phyloP scores from a whole-genome alignment of 1,140 invertebrate species.

The Solenopsis invicta region DNA sequence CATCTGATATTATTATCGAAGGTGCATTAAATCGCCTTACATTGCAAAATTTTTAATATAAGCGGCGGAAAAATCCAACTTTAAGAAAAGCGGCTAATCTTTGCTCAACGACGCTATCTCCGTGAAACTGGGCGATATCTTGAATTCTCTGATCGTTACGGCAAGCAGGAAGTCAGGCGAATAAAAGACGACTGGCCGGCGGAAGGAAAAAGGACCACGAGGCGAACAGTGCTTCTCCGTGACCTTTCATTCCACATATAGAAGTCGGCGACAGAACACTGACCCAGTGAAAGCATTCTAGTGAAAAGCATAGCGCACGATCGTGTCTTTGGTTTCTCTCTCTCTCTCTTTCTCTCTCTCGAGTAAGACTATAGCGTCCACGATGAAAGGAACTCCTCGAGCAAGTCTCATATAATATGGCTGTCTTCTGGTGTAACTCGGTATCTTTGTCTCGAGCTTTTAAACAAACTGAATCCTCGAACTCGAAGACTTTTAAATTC shows the following conservation, averaged over 20 bases:
- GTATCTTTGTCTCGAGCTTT: neutral
- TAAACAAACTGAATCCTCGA: conserved; percentile 6
- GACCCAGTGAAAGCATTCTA: conserved; percentile 23
- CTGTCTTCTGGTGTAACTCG: neutral
- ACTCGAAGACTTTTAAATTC: neutral
- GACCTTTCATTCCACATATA: conserved; percentile 44
- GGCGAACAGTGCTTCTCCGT: conserved; percentile 17
- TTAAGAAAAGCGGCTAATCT: neutral
- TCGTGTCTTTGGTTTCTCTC: conserved; percentile 36
- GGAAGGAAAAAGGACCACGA: conserved; percentile 3
- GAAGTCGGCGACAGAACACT: conserved; percentile 37
- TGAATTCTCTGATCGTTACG: neutral
- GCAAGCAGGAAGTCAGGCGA: conserved; percentile 20
- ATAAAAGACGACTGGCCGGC: conserved; percentile 17
- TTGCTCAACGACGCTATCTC: neutral
- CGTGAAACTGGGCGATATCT: neutral
- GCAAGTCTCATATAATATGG: conserved; percentile 5
- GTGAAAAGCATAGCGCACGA: conserved; percentile 27
- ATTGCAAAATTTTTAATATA: neutral
- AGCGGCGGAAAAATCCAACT: neutral
- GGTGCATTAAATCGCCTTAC: neutral
- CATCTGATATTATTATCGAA: neutral
- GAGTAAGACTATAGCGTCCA: neutral
- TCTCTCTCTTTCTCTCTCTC: neutral
- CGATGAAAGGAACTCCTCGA: conserved; percentile 18